Evolutionary conservation across 1,140 invertebrate genomes (phyloP).

Genomic region (Wasmannia auropunctata): DNA sequence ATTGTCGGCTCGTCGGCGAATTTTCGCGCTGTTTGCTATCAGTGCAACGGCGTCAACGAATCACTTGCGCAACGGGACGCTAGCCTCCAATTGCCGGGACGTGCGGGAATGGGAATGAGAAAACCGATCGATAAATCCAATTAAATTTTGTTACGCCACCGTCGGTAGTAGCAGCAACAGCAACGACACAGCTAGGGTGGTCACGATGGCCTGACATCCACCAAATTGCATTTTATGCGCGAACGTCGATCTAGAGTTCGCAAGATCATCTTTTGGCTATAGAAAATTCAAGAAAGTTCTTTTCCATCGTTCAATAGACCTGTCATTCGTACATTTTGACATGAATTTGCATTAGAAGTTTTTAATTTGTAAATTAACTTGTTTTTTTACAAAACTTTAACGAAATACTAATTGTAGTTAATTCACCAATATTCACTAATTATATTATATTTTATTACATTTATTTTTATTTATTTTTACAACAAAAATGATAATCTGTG

Average conservation of each 20-base stretch:
- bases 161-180: constrained; percentile 59
- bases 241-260: constrained; percentile 48
- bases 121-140: constrained; percentile 84
- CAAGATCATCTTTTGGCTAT: constrained; percentile 38
- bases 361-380: not conserved
- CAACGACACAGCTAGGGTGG: constrained; percentile 28
- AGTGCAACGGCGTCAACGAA: not conserved
- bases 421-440: not conserved
- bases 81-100: not conserved
- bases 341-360: not conserved
- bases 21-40: constrained; percentile 55
- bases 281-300: not conserved
- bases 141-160: constrained; percentile 81
- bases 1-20: constrained; percentile 8
- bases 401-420: not conserved
- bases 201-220: constrained; percentile 66
- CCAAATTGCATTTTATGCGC: constrained; percentile 78
- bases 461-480: not conserved
- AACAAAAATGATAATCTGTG: not conserved
- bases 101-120: constrained; percentile 79
- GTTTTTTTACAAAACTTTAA: not conserved
- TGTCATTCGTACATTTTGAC: not conserved
- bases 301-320: not conserved
- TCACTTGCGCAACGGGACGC: not conserved
- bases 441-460: not conserved